Percentiles rank a stretch among this genome's conserved stretches.
Conservation (phyloP, 2,888 invertebrate species). For the Mylabris sibirica region DNA sequence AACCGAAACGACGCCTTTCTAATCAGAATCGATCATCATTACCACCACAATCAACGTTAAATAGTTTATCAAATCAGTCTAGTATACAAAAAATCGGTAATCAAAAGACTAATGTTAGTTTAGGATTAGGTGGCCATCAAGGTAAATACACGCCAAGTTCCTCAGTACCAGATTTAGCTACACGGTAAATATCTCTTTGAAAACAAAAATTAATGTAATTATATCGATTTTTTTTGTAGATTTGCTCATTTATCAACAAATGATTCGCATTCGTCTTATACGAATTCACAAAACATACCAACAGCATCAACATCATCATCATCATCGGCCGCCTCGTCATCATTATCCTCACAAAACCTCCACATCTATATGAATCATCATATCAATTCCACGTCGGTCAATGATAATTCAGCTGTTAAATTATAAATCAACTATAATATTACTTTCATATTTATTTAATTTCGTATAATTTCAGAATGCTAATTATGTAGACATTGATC, state of each 20-base stretch:
- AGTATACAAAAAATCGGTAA: slow-evolving; percentile 76
- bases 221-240: slow-evolving; percentile 57
- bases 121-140: slow-evolving; percentile 79
- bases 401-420: slow-evolving; percentile 64
- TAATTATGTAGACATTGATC: slow-evolving; percentile 67
- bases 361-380: slow-evolving; percentile 68
- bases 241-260: slow-evolving; percentile 72
- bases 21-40: slow-evolving; percentile 61
- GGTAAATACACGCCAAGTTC: slow-evolving; percentile 82
- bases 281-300: slow-evolving; percentile 59
- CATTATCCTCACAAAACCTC: slow-evolving; percentile 44
- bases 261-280: slow-evolving; percentile 44
- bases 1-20: slow-evolving; percentile 68
- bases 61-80: slow-evolving; percentile 39
- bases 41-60: slow-evolving; percentile 50
- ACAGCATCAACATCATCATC: slow-evolving; percentile 61
- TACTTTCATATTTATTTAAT: too few relatives aligned
- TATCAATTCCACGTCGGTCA: slow-evolving; percentile 64
- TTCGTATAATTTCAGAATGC: slow-evolving; percentile 50
- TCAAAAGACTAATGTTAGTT: slow-evolving; percentile 70
- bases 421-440: background rate
- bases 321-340: slow-evolving; percentile 39
- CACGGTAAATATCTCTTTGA: slow-evolving; percentile 58
- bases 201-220: background rate
- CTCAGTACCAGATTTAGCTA: slow-evolving; percentile 69